A percentile compares a stretch with the other conserved stretches of the same genome.
Conservation (phyloP, 2,888 invertebrate species). For the Argyra leucocephala region DNA sequence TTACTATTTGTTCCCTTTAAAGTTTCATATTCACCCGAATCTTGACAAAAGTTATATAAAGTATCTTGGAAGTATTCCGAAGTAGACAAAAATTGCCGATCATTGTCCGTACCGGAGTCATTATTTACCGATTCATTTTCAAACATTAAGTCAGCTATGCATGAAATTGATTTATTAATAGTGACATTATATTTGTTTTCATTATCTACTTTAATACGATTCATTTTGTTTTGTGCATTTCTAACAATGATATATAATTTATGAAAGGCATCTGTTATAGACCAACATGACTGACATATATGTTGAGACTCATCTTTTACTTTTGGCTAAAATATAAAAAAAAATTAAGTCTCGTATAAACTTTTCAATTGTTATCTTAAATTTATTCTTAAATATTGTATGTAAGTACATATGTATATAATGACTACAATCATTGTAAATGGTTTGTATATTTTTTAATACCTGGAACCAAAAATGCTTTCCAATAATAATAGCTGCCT, state of each 20-base stretch:
- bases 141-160: not conserved
- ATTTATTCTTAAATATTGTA: too few relatives aligned
- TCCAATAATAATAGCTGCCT: not conserved
- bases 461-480: not conserved
- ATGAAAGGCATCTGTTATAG: not conserved
- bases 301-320: not conserved
- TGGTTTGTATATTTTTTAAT: not conserved
- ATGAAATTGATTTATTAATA: not conserved
- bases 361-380: too few relatives aligned
- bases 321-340: not conserved
- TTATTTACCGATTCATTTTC: not conserved
- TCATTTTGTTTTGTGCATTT: not conserved
- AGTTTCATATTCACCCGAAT: too few relatives aligned
- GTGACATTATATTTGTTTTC: not conserved
- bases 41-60: too few relatives aligned
- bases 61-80: not conserved
- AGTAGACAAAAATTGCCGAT: not conserved
- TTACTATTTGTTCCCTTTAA: too few relatives aligned
- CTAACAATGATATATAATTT: not conserved
- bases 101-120: not conserved
- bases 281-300: not conserved
- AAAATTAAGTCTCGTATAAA: too few relatives aligned
- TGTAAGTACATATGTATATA: not conserved
- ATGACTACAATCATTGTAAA: not conserved
- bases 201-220: not conserved